phyloP scores from a whole-genome alignment of 2,888 invertebrate species.

The Tupiocoris notatus region DNA sequence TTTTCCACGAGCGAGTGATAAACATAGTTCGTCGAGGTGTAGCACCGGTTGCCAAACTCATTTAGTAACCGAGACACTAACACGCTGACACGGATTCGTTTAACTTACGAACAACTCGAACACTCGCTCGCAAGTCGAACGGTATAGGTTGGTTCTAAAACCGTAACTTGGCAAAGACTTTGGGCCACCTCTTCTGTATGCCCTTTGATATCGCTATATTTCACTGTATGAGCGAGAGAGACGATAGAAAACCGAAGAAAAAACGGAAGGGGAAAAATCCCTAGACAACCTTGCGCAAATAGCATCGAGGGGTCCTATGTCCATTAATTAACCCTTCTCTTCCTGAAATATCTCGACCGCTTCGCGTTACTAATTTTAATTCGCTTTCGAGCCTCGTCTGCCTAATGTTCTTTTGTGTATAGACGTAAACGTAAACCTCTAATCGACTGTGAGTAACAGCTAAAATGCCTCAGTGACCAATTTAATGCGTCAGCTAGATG shows the following conservation, averaged over 20 bases:
- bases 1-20: conserved; percentile 6
- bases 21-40: conserved; percentile 28
- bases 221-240: conserved; percentile 11
- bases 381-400: neutral
- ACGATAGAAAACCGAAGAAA: conserved; percentile 9
- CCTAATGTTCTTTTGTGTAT: neutral
- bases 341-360: neutral
- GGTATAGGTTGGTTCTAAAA: conserved; percentile 5
- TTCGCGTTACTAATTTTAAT: neutral
- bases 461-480: too few relatives aligned
- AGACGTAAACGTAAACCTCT: too few relatives aligned
- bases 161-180: conserved; percentile 22
- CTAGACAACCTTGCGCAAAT: conserved; percentile 41
- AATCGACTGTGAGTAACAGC: too few relatives aligned
- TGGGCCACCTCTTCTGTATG: conserved; percentile 13
- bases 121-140: neutral
- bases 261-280: conserved; percentile 30
- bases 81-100: neutral
- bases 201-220: conserved; percentile 41
- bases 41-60: conserved; percentile 31
- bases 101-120: neutral
- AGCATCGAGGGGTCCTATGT: conserved; percentile 29
- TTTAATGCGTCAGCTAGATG: too few relatives aligned
- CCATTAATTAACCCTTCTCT: neutral
- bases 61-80: conserved; percentile 39